These are phyloP conservation scores for Spisula solida DNA, from an alignment of 2,888 invertebrate genomes.

Conservation along the genomic window DNA sequence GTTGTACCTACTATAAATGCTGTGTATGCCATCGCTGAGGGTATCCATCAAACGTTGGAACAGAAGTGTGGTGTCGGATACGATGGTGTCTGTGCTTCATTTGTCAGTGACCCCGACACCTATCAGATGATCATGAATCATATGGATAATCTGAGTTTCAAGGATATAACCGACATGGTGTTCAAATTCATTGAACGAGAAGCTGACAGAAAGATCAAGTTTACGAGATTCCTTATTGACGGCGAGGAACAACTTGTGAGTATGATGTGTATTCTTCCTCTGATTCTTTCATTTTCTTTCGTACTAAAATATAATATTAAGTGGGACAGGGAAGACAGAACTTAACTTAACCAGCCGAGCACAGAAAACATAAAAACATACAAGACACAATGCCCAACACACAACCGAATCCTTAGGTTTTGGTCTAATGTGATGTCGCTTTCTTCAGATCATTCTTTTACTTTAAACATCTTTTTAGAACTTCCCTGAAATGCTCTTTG, in stretches of 20 bases:
- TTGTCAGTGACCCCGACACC: conserved; percentile 72
- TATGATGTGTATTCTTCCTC: neutral
- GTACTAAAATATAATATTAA: too few relatives aligned
- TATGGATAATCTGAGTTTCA: conserved; percentile 77
- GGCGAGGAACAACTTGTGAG: conserved; percentile 55
- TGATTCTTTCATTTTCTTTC: too few relatives aligned
- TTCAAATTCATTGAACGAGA: conserved; percentile 81
- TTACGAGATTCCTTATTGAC: conserved; percentile 66
- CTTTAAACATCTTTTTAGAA: too few relatives aligned
- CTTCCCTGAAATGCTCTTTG: too few relatives aligned
- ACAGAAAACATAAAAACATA: too few relatives aligned
- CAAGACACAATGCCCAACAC: too few relatives aligned
- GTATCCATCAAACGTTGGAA: conserved; percentile 83
- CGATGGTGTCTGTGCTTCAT: conserved; percentile 76
- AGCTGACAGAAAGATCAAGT: conserved; percentile 71
- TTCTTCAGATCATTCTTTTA: too few relatives aligned
- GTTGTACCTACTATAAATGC: conserved; percentile 87
- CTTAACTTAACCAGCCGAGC: too few relatives aligned
- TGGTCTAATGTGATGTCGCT: too few relatives aligned
- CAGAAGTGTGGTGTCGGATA: conserved; percentile 81
- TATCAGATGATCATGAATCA: conserved; percentile 72
- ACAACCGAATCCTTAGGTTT: too few relatives aligned
- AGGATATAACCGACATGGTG: conserved; percentile 70
- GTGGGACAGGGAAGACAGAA: too few relatives aligned
- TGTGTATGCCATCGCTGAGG: conserved; percentile 86